phyloP scores from a whole-genome alignment of 2,113 vertebrate genomes.

The Caranx ignobilis region DNA sequence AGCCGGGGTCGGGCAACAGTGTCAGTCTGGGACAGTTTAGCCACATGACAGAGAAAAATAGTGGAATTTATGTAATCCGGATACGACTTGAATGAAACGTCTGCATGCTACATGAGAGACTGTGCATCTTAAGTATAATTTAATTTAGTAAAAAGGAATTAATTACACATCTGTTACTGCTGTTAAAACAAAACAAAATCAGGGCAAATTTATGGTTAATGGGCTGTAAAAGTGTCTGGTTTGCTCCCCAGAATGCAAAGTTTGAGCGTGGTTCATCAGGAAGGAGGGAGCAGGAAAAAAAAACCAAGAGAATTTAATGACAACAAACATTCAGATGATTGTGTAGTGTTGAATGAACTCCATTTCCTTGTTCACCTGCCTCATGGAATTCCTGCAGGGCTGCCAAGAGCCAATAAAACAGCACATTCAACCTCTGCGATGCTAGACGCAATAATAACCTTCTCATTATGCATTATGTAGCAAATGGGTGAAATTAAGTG shows the following conservation, averaged over 20 bases:
- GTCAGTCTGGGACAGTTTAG: conserved; percentile 43
- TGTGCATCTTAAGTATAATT: conserved; percentile 1
- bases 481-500: conserved; percentile 59
- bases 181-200: conserved; percentile 61
- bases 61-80: conserved; percentile 11
- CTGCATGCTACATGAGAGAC: background rate
- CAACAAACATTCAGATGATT: conserved; percentile 76
- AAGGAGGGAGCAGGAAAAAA: conserved; percentile 15
- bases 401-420: conserved; percentile 77
- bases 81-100: background rate
- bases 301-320: conserved; percentile 57
- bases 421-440: conserved; percentile 52
- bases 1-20: conserved; percentile 1
- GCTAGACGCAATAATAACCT: conserved; percentile 73
- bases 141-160: conserved; percentile 45
- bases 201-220: conserved; percentile 62
- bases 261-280: conserved; percentile 50
- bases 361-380: conserved; percentile 81
- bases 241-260: conserved; percentile 50
- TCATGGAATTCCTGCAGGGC: conserved; percentile 68
- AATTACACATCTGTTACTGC: conserved; percentile 69
- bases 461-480: conserved; percentile 59
- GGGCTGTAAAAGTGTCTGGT: conserved; percentile 72
- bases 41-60: too few relatives aligned
- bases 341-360: conserved; percentile 71